These are phyloP conservation scores for Antechinus stuartii DNA, from an alignment of 2,113 vertebrate genomes.

Conservation along the genomic window DNA sequence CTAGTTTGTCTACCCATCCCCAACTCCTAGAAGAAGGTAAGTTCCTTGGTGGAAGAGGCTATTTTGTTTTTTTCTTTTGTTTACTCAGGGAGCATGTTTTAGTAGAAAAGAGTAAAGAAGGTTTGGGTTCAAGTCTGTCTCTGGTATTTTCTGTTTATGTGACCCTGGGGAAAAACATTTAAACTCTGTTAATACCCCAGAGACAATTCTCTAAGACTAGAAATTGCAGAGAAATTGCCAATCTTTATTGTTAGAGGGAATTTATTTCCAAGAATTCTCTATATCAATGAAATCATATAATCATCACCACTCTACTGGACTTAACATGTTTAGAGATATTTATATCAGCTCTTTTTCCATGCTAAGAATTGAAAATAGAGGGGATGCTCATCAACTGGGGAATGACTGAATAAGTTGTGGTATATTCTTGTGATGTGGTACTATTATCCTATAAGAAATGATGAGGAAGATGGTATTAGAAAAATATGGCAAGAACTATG, in stretches of 20 bases:
- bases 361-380: not conserved
- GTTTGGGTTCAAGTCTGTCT: not conserved
- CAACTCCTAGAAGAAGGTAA: not conserved
- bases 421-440: not conserved
- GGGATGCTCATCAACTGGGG: not conserved
- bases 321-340: not conserved
- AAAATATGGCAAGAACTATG: not conserved
- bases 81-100: not conserved
- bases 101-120: not conserved
- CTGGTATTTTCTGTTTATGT: not conserved
- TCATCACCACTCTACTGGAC: not conserved
- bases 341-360: not conserved
- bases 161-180: not conserved
- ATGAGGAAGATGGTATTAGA: not conserved
- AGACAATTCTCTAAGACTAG: not conserved
- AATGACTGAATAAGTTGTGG: not conserved
- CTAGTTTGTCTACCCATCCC: not conserved
- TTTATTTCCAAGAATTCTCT: not conserved
- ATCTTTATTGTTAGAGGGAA: not conserved
- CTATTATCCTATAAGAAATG: not conserved
- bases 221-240: not conserved
- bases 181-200: not conserved
- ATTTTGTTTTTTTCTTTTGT: not conserved
- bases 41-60: not conserved
- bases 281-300: not conserved